Evolutionary conservation across 2,888 invertebrate genomes (phyloP).

Genomic region (Parnassius orleans): DNA sequence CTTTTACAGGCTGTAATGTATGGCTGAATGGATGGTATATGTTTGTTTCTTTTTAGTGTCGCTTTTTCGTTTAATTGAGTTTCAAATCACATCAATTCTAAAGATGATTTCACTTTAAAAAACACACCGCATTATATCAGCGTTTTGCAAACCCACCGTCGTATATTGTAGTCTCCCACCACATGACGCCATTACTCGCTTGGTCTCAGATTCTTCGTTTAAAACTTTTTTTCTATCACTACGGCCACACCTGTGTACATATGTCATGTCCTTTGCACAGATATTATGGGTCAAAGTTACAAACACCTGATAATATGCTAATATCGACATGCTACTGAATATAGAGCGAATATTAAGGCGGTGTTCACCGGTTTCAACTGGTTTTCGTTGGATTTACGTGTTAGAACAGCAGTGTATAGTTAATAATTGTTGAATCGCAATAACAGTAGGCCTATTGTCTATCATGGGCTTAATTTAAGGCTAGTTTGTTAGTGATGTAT

Average conservation of each 20-base stretch:
- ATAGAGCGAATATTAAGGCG: conserved; percentile 44
- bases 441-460: not conserved
- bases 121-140: too few relatives aligned
- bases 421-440: conserved; percentile 7
- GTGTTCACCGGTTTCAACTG: conserved; percentile 30
- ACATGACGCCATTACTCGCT: too few relatives aligned
- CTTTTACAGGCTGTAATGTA: too few relatives aligned
- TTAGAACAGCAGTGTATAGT: conserved; percentile 15
- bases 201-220: too few relatives aligned
- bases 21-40: too few relatives aligned
- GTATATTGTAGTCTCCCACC: too few relatives aligned
- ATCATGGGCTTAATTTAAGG: not conserved
- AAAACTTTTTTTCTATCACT: conserved; percentile 32
- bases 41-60: too few relatives aligned
- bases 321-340: conserved; percentile 41
- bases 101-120: too few relatives aligned
- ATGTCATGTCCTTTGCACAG: conserved; percentile 52
- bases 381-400: conserved; percentile 30
- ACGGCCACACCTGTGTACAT: conserved; percentile 33
- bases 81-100: too few relatives aligned
- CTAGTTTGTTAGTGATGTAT: too few relatives aligned
- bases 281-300: conserved; percentile 73
- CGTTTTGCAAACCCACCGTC: too few relatives aligned
- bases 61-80: too few relatives aligned
- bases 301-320: conserved; percentile 48